phyloP scores from a whole-genome alignment of 2,888 invertebrate species.

The Steinernema carpocapsae region DNA sequence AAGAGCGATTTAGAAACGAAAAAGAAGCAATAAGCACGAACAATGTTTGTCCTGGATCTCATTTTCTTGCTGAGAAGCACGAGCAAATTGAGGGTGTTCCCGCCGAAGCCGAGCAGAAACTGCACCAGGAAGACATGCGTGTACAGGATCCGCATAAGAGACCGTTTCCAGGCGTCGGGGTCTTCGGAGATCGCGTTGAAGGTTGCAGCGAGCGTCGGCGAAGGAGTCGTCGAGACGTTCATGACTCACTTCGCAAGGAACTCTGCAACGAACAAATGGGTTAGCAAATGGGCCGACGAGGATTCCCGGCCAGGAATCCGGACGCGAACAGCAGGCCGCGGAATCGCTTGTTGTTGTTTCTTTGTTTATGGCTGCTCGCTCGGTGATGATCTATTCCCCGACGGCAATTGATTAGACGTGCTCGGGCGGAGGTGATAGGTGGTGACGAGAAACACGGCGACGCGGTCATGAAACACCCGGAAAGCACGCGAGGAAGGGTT shows the following conservation, averaged over 20 bases:
- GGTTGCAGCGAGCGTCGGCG: not conserved
- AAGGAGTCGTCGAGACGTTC: not conserved
- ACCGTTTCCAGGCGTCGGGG: conserved; percentile 14
- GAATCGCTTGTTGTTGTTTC: conserved; percentile 27
- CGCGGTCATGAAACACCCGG: too few relatives aligned
- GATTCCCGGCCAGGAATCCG: not conserved
- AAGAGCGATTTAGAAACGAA: conserved; percentile 12
- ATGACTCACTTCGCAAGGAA: too few relatives aligned
- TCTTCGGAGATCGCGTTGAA: not conserved
- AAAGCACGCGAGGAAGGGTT: too few relatives aligned
- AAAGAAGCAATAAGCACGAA: conserved; percentile 32
- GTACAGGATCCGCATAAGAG: not conserved
- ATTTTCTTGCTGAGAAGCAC: conserved; percentile 55
- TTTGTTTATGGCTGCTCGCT: conserved; percentile 23
- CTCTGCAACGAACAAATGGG: not conserved
- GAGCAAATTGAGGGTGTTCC: conserved; percentile 55
- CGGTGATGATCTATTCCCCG: conserved; percentile 18
- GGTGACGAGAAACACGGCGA: too few relatives aligned
- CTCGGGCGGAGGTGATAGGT: not conserved
- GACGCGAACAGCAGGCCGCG: conserved; percentile 3
- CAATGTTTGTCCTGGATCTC: conserved; percentile 56
- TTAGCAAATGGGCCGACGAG: too few relatives aligned
- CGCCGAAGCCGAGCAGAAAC: conserved; percentile 54
- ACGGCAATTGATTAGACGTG: not conserved
- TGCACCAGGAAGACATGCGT: conserved; percentile 40